Evolutionary conservation across 2,113 vertebrate genomes (phyloP).

Genomic region (Anas platyrhynchos): DNA sequence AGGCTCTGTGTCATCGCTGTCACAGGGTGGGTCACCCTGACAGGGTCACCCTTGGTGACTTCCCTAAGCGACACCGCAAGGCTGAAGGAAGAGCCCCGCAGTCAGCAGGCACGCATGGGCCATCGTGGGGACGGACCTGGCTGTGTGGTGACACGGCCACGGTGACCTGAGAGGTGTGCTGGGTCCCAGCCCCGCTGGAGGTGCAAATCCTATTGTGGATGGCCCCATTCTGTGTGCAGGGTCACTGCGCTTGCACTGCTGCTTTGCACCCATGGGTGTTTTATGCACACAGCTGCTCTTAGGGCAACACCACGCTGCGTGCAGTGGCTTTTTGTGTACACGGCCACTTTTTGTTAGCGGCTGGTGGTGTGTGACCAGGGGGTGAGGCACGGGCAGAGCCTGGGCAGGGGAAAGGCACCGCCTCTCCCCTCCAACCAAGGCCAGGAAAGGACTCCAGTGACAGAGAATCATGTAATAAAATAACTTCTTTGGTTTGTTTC

Average conservation of each 20-base stretch:
- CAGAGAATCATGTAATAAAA: neutral
- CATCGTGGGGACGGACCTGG: neutral
- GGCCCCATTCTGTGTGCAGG: no score
- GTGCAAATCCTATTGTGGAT: neutral
- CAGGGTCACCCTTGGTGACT: neutral
- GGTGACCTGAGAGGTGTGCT: neutral
- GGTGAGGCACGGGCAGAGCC: neutral
- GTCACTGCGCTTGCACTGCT: no score
- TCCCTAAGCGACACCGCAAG: neutral
- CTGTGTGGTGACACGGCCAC: fast-evolving
- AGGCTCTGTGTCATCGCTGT: neutral
- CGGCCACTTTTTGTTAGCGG: neutral
- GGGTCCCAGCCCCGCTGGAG: fast-evolving
- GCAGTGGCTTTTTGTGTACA: neutral
- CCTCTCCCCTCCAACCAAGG: neutral
- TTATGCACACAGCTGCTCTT: no score
- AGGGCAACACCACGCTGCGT: neutral
- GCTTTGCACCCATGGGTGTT: neutral
- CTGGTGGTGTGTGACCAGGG: fast-evolving
- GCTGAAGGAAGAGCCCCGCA: neutral
- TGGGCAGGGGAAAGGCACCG: neutral
- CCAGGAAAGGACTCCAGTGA: neutral
- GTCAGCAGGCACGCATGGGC: neutral
- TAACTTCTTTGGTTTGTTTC: slow-evolving; percentile 43
- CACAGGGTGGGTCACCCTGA: neutral